phyloP scores from a whole-genome alignment of 2,113 vertebrate species.

The Pollimyrus isidori region DNA sequence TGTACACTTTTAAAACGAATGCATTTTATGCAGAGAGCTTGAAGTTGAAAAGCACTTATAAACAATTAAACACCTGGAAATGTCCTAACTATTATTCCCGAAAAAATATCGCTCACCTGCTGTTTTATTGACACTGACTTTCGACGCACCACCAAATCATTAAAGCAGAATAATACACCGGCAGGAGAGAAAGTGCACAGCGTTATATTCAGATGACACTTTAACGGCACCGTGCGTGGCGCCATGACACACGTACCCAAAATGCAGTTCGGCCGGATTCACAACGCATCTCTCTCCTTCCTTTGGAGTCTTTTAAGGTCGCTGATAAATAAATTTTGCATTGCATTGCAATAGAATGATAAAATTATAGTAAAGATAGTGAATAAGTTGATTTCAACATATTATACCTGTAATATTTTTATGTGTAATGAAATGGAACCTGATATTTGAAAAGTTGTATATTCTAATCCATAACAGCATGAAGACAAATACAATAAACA shows the following conservation, averaged over 20 bases:
- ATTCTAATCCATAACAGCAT: not conserved
- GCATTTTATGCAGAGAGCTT: not conserved
- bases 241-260: constrained; percentile 38
- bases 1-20: not conserved
- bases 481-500: not conserved
- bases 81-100: not conserved
- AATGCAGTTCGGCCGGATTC: constrained; percentile 22
- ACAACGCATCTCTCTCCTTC: not conserved
- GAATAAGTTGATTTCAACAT: not conserved
- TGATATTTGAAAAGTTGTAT: not conserved
- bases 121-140: not conserved
- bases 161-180: not conserved
- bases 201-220: constrained; percentile 22
- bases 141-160: not conserved
- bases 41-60: not conserved
- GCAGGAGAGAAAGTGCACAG: not conserved
- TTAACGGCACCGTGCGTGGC: constrained; percentile 9
- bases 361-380: not conserved
- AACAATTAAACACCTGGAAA: not conserved
- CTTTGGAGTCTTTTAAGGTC: not conserved
- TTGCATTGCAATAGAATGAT: not conserved
- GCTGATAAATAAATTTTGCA: not conserved
- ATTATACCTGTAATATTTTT: not conserved
- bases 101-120: not conserved
- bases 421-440: not conserved